Evolutionary conservation across 2,113 vertebrate species (phyloP).

Genomic region (Petrocephalus microphthalmus): DNA sequence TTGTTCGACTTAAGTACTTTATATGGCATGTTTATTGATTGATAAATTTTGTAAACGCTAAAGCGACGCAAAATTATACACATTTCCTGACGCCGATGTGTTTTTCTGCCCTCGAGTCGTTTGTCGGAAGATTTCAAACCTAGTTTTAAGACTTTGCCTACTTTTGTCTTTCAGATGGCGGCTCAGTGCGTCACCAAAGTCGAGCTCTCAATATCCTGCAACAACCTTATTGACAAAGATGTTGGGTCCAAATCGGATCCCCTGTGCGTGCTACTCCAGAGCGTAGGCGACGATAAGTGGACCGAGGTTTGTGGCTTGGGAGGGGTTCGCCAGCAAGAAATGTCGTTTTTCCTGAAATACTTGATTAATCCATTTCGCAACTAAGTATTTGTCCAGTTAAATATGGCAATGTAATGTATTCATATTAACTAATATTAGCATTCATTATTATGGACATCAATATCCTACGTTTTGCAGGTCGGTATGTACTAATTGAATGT

Average conservation of each 20-base stretch:
- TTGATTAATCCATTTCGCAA: not conserved
- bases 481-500: not conserved
- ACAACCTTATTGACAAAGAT: constrained; percentile 78
- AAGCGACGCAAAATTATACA: not conserved
- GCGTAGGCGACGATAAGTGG: constrained; percentile 68
- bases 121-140: not conserved
- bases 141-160: not conserved
- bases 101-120: not conserved
- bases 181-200: constrained; percentile 70
- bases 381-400: not conserved
- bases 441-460: not conserved
- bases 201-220: constrained; percentile 77
- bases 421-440: not conserved
- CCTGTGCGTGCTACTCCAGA: constrained; percentile 78
- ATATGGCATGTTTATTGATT: not conserved
- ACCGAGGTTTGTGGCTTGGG: constrained; percentile 64
- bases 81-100: not conserved
- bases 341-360: not conserved
- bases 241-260: constrained; percentile 83
- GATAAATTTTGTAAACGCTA: not conserved
- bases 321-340: not conserved
- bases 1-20: not conserved
- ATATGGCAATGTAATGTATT: not conserved
- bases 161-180: constrained; percentile 69
- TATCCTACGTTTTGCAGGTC: not conserved